Evolutionary conservation across 2,888 invertebrate genomes (phyloP), one percentile per base, ranked within the genome.

Genomic region (Strigamia crassipes): DNA sequence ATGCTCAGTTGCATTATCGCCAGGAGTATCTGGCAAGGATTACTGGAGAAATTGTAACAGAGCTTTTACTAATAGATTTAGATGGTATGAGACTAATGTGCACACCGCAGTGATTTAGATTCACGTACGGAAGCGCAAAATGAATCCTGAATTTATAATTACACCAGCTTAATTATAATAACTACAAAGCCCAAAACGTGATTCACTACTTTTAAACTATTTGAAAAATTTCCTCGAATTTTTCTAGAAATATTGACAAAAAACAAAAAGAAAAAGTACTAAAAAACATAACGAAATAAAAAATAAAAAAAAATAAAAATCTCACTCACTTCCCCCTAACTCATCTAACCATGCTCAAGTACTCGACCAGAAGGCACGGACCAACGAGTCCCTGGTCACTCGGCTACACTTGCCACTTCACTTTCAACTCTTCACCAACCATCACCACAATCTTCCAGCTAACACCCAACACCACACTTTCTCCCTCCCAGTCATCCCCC

Each of bases 321-420:
- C 27, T 27, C 73, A 73, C 27, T 27, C 73, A n/a, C 31, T 15
- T 31, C 31, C 31, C 73, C 15, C 31, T 18, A 73, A 73, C 73
- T 27, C 18, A 23, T 31, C 27, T 27, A 73, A 12, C 73, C 73
- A 73, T 27, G 27, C 27, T 73, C 73, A 31, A 73, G 73, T 73
- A 27, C 73, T 73, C 31, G 27, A 73, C 73, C 73, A 31, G 27
- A 73, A 73, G 73, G 73, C 73, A 73, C 2, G 27, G 73, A 31
- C 27, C 73, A 73, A 73, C 73, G 73, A 73, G 73, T 73, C 73
- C 73, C 73, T 73, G 73, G 73, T 73, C 73, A 73, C 73, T 73
- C 31, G 73, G 73, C 73, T 27, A 73, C 73, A 73, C 73, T 73
- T 73, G 73, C 73, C 73, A 73, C 73, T 73, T 73, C 73, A 73